A percentile compares a stretch with the other conserved stretches of the same genome.
Conservation (phyloP, 2,797 vertebrate genomes). For the Vipera ursinii region DNA sequence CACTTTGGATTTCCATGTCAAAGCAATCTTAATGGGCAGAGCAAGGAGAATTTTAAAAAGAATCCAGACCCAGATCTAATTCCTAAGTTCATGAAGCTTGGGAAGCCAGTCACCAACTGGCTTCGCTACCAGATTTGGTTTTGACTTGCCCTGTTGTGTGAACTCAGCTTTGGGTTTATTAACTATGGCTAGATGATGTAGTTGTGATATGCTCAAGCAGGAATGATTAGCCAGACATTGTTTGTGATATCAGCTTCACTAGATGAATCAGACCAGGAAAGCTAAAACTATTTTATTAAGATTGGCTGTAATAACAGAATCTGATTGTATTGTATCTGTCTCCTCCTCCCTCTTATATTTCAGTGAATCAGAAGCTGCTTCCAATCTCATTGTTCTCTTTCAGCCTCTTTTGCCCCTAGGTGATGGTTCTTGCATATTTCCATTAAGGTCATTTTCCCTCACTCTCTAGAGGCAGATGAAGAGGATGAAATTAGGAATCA, state of each 20-base stretch:
- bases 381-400: neutral
- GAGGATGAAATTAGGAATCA: neutral
- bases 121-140: neutral
- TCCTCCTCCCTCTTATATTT: neutral
- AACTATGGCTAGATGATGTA: neutral
- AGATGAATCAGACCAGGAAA: neutral
- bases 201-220: neutral
- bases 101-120: neutral
- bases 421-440: neutral
- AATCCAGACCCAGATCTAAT: neutral
- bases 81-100: neutral
- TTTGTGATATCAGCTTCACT: neutral
- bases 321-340: neutral
- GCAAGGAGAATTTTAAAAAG: neutral
- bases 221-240: neutral
- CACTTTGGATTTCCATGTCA: neutral
- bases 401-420: neutral
- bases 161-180: neutral
- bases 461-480: neutral
- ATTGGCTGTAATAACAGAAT: neutral
- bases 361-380: neutral
- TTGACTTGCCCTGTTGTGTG: neutral
- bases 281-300: neutral
- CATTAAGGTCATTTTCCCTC: neutral
- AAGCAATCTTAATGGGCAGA: neutral